Base-by-base conservation (phyloP, 2,797 vertebrate genomes). In the Gouania willdenowi region DNA sequence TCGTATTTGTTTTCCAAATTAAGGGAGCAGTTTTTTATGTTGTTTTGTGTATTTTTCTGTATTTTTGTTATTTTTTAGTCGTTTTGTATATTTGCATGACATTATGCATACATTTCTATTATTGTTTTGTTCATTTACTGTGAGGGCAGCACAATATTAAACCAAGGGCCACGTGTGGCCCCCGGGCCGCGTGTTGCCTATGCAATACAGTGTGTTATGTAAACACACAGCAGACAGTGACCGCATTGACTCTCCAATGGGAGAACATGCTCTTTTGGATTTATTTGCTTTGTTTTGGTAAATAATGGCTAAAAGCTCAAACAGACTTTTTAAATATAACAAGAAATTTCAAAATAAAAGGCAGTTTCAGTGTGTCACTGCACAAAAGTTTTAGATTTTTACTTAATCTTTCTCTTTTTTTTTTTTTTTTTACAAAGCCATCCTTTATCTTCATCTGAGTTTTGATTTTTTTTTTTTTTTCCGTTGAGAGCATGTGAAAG, bases 401-500 rank as follows among this genome's bases (percentile, higher is more conserved):
- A 5, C 12, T 2, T 6, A 6, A 19, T 33, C 15, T 10, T 1
- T 3, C 25, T 2, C 2, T 3, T 17, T 11, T 2, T 5, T 16
- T 12, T 8, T 31, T 15, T 21, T 33, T 27, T 23, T 31, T 1
- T 10, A 5, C 6, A 9, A 8, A 11, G 5, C 32, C 5, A 4
- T 2, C 13, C 15, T n/a, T n/a, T 36, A 46, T 38, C 31, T 19
- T 16, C n/a, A n/a, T n/a, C n/a, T n/a, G n/a, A 18, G 12, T 5
- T 19, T 9, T 19, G 26, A 20, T 33, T 25, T 41, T 14, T 29
- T 20, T 9, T 19, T 26, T 20, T 33, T 25, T 41, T 14, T 29
- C 20, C 26, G 19, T 15, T 35, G 37, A 31, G 22, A 24, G 56
- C 34, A 41, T 25, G 62, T 54, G 37, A 58, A 51, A 46, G 6